Evolutionary conservation across 2,797 vertebrate species (phyloP), one percentile per base, ranked within the genome.

Genomic region (Champsocephalus gunnari): DNA sequence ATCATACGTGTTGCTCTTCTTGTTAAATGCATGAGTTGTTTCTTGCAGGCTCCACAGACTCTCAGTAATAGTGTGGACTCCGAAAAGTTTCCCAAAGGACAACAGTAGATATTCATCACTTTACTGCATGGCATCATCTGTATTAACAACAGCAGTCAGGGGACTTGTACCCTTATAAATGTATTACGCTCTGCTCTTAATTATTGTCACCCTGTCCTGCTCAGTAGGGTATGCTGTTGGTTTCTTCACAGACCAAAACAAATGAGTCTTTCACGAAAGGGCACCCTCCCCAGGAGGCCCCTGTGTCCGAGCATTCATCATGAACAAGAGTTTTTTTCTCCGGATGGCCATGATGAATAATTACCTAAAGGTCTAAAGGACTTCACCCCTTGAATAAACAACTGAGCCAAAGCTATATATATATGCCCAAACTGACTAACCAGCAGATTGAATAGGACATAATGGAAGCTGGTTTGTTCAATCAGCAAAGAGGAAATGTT

Each of bases 1-100:
- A 14, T 86, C 88, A 80, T 60, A 38, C 34, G 17, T 61, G 75
- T 66, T 71, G 67, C 72, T 79, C 75, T 66, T 77, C 73, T 71
- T 71, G 69, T 79, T 84, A 81, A 87, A 85, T 75, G 80, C 66
- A 48, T 71, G 85, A 86, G 72, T 89, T 87, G 80, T 82, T 76
- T 90, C 86, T 62, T 80, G 45, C 82, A 83, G 65, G 83, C 88
- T 83, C 71, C 80, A 71, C 80, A 81, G 75, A 75, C 70, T 78
- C 56, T 55, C 64, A 32, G 69, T 50, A 75, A 71, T 66, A 51
- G 17, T 54, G n/a, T 75, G 53, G 63, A 76, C 58, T 75, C 57
- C 54, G 34, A 38, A 38, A 38, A 56, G 53, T 71, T 73, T 79
- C 19, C 51, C 76, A 79, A 84, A 82, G 73, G 78, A 79, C 47